Base-by-base conservation (phyloP, 2,888 invertebrate species). In the Notocelia uddmanniana region DNA sequence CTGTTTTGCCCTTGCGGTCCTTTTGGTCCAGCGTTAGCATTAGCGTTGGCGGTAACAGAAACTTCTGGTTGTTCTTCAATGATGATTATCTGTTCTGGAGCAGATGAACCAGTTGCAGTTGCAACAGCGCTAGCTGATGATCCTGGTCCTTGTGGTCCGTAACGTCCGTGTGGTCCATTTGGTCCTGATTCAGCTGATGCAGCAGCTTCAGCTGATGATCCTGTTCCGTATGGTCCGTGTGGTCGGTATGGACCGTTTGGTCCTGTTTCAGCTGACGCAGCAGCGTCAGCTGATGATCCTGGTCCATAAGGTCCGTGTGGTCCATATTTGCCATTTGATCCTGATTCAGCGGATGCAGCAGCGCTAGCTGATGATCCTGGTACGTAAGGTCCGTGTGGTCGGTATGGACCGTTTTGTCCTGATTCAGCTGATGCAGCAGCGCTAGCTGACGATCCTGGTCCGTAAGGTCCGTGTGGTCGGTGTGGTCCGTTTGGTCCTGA, bases 401-500 rank as follows among this genome's bases (percentile, higher is more conserved):
- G 45, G 0, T 60, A 3, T 62, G 45, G 41, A 15, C 60, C 60
- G 1, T 1, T 0, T 59, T 9, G 59, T 59, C 59, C 59, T 58
- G 34, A n/a, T 55, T 26, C n/a, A 5, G 34, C 34, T 34, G 45
- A 18, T 6, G 63, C 72, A 18, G 13, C 66, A 55, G 64, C 45
- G 34, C 13, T 48, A 57, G 64, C 58, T 45, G 54, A 31, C 19
- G 62, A 21, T 45, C 45, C 60, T 23, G 50, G 59, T 19, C 70
- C 57, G 1, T 70, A 54, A 50, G 52, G 58, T 31, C 68, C 59
- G 18, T 23, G 0, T 68, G 50, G 52, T 60, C 59, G 50, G 74
- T 64, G 11, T 66, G 67, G 58, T 21, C 66, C 75, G 18, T 74
- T 9, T n/a, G 73, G 63, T 67, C 66, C 75, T 13, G 66, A 31